phyloP scores from a whole-genome alignment of 2,113 vertebrate genomes.

The Tragelaphus strepsiceros region DNA sequence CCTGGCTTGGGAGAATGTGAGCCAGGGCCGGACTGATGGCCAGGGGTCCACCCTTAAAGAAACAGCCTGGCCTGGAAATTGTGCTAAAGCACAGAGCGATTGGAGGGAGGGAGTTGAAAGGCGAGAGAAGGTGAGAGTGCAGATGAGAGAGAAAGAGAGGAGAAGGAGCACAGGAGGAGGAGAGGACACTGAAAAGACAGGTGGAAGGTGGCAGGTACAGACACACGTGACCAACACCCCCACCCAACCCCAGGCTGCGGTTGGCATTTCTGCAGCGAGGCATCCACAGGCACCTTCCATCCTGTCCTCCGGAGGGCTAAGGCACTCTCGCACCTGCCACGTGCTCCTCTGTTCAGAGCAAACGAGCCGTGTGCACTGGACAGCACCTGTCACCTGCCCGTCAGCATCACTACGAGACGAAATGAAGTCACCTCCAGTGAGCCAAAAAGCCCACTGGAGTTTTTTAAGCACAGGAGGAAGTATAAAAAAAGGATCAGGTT shows the following conservation, averaged over 20 bases:
- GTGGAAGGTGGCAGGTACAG: background rate
- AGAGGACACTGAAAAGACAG: background rate
- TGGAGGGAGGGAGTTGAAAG: rapidly evolving
- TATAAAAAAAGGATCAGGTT: background rate
- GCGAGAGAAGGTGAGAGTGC: background rate
- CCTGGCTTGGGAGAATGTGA: background rate
- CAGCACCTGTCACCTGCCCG: background rate
- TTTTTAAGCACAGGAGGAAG: background rate
- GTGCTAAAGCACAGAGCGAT: background rate
- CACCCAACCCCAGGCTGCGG: rapidly evolving
- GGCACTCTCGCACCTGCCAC: background rate
- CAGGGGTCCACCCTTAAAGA: background rate
- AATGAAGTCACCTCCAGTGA: background rate
- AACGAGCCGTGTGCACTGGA: background rate
- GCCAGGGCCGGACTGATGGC: background rate
- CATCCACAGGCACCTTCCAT: background rate
- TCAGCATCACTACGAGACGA: background rate
- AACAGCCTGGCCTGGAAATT: background rate
- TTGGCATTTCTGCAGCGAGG: background rate
- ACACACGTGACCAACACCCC: background rate
- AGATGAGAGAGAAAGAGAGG: background rate
- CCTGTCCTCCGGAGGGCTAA: background rate
- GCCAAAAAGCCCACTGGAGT: background rate
- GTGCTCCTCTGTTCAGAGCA: background rate
- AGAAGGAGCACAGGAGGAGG: background rate